A percentile compares a stretch with the other conserved stretches of the same genome.
Conservation (phyloP, 1,140 invertebrate genomes). For the Tenebrio molitor region DNA sequence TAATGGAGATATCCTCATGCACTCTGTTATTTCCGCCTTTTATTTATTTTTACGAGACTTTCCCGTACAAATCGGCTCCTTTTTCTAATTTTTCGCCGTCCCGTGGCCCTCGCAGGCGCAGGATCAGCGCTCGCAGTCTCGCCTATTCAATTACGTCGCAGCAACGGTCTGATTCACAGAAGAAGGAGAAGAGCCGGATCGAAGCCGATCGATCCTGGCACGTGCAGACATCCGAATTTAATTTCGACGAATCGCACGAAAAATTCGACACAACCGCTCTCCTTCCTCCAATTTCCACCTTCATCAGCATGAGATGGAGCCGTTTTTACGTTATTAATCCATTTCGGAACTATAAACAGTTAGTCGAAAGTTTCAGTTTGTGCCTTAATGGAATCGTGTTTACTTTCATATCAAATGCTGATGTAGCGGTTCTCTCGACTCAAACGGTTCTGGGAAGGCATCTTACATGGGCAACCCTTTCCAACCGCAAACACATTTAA, state of each 20-base stretch:
- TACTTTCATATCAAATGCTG: slow-evolving; percentile 52
- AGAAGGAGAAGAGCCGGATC: slow-evolving; percentile 4
- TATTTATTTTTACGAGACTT: slow-evolving; percentile 38
- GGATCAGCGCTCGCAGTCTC: slow-evolving; percentile 22
- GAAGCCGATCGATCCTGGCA: slow-evolving; percentile 17
- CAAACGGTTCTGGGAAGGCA: slow-evolving; percentile 39
- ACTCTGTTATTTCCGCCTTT: slow-evolving; percentile 28
- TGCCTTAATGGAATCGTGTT: slow-evolving; percentile 48
- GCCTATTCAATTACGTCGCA: slow-evolving; percentile 40
- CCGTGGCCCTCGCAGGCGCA: slow-evolving; percentile 8
- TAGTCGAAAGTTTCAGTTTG: slow-evolving; percentile 36
- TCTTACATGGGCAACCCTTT: slow-evolving; percentile 42
- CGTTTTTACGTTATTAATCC: slow-evolving; percentile 23
- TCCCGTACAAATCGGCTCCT: slow-evolving; percentile 9
- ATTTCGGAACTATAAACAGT: slow-evolving; percentile 28
- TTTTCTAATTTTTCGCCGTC: slow-evolving; percentile 25
- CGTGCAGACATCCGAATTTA: slow-evolving; percentile 19
- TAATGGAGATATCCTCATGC: slow-evolving; percentile 39
- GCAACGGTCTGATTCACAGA: slow-evolving; percentile 23
- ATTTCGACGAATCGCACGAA: background rate
- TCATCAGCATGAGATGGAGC: no score
- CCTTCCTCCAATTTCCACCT: no score
- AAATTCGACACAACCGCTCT: no score
- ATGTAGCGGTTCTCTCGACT: slow-evolving; percentile 44
- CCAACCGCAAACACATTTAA: slow-evolving; percentile 43